Conservation (phyloP, 2,113 vertebrate species). For the Campylomormyrus numenius region DNA sequence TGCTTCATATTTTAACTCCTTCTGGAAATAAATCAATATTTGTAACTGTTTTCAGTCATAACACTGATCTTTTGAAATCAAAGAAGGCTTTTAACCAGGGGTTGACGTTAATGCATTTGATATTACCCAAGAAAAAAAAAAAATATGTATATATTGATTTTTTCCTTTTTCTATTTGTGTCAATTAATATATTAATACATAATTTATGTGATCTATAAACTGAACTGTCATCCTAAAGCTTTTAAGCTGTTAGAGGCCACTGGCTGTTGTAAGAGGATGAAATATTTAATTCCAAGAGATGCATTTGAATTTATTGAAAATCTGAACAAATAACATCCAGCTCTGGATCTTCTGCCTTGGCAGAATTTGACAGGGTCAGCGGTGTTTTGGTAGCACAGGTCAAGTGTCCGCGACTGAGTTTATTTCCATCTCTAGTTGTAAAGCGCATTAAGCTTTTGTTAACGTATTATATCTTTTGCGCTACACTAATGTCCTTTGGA, state of each 20-base stretch:
- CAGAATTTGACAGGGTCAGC: not conserved
- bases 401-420: not conserved
- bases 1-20: not conserved
- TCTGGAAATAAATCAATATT: not conserved
- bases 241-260: slow-evolving; percentile 14
- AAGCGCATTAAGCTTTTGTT: not conserved
- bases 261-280: not conserved
- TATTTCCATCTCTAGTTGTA: no score
- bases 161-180: not conserved
- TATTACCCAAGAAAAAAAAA: not conserved
- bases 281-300: not conserved
- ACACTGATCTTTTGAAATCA: not conserved
- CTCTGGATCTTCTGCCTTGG: not conserved
- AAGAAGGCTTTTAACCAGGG: not conserved
- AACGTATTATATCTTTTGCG: not conserved
- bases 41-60: not conserved
- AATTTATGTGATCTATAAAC: slow-evolving; percentile 5
- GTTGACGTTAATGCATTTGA: not conserved
- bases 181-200: slow-evolving; percentile 20
- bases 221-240: slow-evolving; percentile 11
- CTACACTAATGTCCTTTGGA: not conserved
- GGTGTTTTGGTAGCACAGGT: not conserved
- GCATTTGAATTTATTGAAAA: not conserved
- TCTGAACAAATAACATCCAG: not conserved
- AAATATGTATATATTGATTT: not conserved